Conservation (phyloP, 2,888 invertebrate species). For the Lasiommata megera region DNA sequence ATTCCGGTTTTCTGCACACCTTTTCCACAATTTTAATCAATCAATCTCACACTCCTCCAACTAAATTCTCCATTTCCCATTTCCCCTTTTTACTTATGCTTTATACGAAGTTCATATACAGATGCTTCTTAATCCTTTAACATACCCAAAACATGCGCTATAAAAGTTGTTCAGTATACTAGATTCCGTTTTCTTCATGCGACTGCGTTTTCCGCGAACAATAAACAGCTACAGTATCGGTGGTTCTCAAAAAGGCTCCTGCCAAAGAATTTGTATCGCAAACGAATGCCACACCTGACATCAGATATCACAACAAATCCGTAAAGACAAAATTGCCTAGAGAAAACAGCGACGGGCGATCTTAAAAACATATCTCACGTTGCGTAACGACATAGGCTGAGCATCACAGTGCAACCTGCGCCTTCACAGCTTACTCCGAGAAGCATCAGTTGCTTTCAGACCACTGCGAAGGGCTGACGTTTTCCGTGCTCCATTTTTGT, state of each 20-base stretch:
- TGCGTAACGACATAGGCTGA: constrained; percentile 27
- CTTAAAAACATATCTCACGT: constrained; percentile 18
- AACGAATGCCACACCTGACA: constrained; percentile 1
- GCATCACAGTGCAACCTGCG: constrained; percentile 28
- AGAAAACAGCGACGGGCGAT: constrained; percentile 22
- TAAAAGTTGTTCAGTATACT: too few relatives aligned
- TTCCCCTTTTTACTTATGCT: too few relatives aligned
- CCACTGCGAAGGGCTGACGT: constrained; percentile 35
- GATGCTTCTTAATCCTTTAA: too few relatives aligned
- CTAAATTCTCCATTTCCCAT: too few relatives aligned
- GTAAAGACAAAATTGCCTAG: constrained; percentile 17
- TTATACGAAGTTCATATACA: too few relatives aligned
- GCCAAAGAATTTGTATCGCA: background rate
- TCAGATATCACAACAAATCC: constrained; percentile 1
- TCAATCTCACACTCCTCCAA: too few relatives aligned
- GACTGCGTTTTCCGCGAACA: too few relatives aligned
- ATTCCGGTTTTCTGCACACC: too few relatives aligned
- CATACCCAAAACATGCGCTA: too few relatives aligned
- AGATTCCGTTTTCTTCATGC: too few relatives aligned
- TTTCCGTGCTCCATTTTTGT: constrained; percentile 14
- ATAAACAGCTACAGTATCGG: too few relatives aligned
- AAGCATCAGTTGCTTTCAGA: constrained; percentile 40
- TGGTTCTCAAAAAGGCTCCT: background rate
- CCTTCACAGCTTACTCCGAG: constrained; percentile 35
- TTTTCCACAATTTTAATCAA: too few relatives aligned